Evolutionary conservation across 2,888 invertebrate genomes (phyloP).

Genomic region (Athalia rosae): DNA sequence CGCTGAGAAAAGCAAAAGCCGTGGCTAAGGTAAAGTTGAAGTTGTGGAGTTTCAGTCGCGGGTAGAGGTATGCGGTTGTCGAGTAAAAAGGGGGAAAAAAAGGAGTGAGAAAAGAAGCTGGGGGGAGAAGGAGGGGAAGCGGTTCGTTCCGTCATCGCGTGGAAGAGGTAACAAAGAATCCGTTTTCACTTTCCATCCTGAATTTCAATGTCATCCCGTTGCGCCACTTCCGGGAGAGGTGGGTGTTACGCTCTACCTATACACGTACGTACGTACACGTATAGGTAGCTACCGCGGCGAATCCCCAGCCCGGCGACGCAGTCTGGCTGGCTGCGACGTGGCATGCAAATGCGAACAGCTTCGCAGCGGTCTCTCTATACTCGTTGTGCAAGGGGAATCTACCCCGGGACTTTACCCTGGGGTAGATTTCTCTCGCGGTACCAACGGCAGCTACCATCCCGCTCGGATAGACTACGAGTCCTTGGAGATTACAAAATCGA

Average conservation of each 20-base stretch:
- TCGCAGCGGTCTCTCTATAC: constrained; percentile 14
- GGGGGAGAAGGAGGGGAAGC: constrained; percentile 16
- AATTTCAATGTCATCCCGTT: constrained; percentile 58
- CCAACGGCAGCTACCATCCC: background rate
- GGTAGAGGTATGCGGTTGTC: background rate
- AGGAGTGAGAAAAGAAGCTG: background rate
- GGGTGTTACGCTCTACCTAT: constrained; percentile 35
- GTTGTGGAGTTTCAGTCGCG: constrained; percentile 1
- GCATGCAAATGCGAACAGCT: constrained; percentile 58
- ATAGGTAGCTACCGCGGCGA: constrained; percentile 56
- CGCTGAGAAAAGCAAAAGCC: constrained; percentile 40
- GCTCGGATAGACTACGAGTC: too few species aligned
- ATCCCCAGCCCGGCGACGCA: constrained; percentile 55
- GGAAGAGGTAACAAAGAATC: constrained; percentile 56
- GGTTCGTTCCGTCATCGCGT: constrained; percentile 49
- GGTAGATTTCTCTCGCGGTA: constrained; percentile 33
- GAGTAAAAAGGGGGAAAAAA: constrained; percentile 17
- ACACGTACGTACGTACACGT: constrained; percentile 46
- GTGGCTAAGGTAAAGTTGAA: constrained; percentile 26
- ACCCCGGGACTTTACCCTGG: constrained; percentile 43
- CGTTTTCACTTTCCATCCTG: constrained; percentile 63
- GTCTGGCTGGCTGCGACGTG: constrained; percentile 52
- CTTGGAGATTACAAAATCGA: too few species aligned
- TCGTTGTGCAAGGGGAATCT: constrained; percentile 39
- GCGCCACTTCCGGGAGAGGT: constrained; percentile 41